Conservation (phyloP, 1,140 invertebrate species). For the Copidosoma floridanum region DNA sequence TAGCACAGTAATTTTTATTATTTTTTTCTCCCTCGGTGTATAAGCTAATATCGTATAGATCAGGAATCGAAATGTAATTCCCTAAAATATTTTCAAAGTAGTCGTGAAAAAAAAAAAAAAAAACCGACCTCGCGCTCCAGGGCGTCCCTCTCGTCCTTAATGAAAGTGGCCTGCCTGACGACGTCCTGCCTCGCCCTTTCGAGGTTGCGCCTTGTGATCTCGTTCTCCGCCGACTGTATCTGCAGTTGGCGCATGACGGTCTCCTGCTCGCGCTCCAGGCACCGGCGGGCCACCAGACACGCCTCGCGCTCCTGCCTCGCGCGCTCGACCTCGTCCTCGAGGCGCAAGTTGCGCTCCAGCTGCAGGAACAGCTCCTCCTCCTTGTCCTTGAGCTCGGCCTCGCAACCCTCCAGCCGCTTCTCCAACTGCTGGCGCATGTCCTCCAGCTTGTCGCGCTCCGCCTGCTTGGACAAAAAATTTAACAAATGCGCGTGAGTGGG, state of each 20-base stretch:
- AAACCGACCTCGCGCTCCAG: conserved; percentile 60
- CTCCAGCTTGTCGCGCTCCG: conserved; percentile 60
- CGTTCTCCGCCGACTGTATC: conserved; percentile 60
- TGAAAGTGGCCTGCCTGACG: conserved; percentile 61
- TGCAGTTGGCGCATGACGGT: conserved; percentile 53
- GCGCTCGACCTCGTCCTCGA: conserved; percentile 63
- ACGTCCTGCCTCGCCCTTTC: conserved; percentile 63
- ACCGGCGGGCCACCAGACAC: conserved; percentile 39
- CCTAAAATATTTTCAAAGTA: no score
- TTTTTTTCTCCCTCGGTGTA: no score
- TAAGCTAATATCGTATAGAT: no score
- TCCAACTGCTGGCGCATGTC: conserved; percentile 55
- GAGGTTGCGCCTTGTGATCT: conserved; percentile 58
- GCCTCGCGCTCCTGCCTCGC: conserved; percentile 41
- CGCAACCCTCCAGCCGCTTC: conserved; percentile 57
- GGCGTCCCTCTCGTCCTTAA: conserved; percentile 61
- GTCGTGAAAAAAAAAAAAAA: conserved; percentile 2
- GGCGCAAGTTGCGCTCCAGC: conserved; percentile 59
- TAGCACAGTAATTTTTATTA: no score
- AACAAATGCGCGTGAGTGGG: no score
- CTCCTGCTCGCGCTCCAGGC: conserved; percentile 41
- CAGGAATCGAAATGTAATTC: no score
- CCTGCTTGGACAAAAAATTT: no score
- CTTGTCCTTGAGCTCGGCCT: conserved; percentile 60
- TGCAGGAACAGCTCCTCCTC: conserved; percentile 66